Evolutionary conservation across 2,113 vertebrate genomes (phyloP), one percentile per base, ranked within the genome.

Genomic region (Gadus macrocephalus): DNA sequence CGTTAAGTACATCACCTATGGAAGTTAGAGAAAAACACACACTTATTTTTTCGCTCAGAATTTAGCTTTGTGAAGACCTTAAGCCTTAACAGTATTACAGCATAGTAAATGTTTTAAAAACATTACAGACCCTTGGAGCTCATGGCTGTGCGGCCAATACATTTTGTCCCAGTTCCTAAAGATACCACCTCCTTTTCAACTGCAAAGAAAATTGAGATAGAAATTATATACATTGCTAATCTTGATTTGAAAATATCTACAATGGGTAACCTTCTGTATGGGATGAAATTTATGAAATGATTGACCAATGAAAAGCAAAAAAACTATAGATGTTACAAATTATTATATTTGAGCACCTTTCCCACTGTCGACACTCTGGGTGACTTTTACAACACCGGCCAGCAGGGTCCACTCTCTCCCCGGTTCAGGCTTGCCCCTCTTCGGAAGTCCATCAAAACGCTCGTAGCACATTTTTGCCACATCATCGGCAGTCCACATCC

Each of bases 151-250:
- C 81, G 90, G 56, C 97, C 97, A 62, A 99, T 93, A 76, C 97
- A 98, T 82, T 99, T 99, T 15, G 97, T 97, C 72, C 97, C 97
- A 1, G 95, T 99, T 86, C 96, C 97, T 88, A 98, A 66, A 28
- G 97, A 94, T 83, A 98, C 93, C 22, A 99, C 93, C 88, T 96
- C 92, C 75, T 90, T 95, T 0, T 70, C 82, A 68, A 85, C 94
- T 93, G 83, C 55, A 65, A 20, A 62, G 19, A 0, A 63, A 66
- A 53, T 31, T 42, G 53, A 60, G 11, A 31, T 49, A 12, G 42
- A 49, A 12, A 49, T 49, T 8, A 49, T 9, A 49, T 49, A 35
- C 31, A 35, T 4, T 35, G 31, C 31, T 7, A 35, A 35, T 35
- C 4, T 35, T 35, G 31, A 35, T 35, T 35, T 35, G 31, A 5